A percentile compares a stretch with the other conserved stretches of the same genome.
Conservation (phyloP, 2,797 vertebrate genomes). For the Sebastes alutus region DNA sequence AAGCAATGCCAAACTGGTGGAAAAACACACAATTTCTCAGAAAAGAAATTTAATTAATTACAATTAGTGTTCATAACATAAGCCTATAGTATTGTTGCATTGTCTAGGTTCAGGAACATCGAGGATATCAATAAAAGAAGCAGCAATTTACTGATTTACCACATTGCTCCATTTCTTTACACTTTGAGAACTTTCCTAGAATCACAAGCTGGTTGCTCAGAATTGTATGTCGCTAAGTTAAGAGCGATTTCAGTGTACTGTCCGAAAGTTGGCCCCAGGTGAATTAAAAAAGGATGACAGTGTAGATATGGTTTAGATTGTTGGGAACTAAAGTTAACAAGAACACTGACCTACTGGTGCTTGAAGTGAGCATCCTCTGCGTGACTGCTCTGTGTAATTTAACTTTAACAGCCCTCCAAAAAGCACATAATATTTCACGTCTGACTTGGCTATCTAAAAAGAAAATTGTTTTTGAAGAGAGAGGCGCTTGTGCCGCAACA, state of each 20-base stretch:
- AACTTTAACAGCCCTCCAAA: constrained; percentile 1
- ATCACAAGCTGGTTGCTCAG: background rate
- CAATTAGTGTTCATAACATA: background rate
- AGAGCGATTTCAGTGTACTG: background rate
- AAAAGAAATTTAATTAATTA: background rate
- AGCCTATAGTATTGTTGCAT: background rate
- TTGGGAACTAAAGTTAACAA: background rate
- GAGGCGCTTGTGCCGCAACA: background rate
- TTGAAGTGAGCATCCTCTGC: constrained; percentile 8
- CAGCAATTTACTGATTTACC: background rate
- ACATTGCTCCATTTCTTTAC: background rate
- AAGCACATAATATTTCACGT: constrained; percentile 10
- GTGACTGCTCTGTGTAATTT: constrained; percentile 8
- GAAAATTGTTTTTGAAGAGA: constrained; percentile 19
- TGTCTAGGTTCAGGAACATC: background rate
- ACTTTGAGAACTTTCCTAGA: background rate
- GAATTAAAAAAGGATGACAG: background rate
- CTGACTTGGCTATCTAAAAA: constrained; percentile 13
- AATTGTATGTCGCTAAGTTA: background rate
- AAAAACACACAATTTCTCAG: background rate
- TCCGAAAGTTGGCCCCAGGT: background rate
- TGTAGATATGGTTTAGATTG: background rate
- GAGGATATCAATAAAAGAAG: background rate
- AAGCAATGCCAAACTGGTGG: background rate
- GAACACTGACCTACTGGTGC: background rate